phyloP scores from a whole-genome alignment of 2,113 vertebrate species.

The Toxotes chatareus region DNA sequence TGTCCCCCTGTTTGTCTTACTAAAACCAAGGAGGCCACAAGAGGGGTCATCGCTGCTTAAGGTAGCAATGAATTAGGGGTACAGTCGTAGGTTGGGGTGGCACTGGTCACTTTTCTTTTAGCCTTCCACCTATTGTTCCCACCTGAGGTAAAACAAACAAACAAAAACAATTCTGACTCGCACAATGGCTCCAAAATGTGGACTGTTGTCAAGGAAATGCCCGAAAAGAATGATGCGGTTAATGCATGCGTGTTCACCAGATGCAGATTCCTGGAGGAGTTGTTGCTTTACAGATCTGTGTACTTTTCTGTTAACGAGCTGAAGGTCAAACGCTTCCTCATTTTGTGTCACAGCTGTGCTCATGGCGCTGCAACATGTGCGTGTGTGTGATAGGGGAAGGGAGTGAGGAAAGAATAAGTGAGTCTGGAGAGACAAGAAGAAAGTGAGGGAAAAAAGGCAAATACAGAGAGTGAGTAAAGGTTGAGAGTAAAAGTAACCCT shows the following conservation, averaged over 20 bases:
- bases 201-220: constrained; percentile 6
- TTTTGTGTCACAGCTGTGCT: constrained; percentile 59
- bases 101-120: constrained; percentile 6
- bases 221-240: not conserved
- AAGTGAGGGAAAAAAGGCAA: constrained; percentile 3
- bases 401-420: not conserved
- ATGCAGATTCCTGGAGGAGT: constrained; percentile 45
- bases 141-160: constrained; percentile 49
- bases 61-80: not conserved
- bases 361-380: not conserved
- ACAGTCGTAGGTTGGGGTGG: not conserved
- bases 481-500: constrained; percentile 43
- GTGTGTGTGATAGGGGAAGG: not conserved
- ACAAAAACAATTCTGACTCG: constrained; percentile 29
- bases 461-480: constrained; percentile 19
- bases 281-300: constrained; percentile 30
- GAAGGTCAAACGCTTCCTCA: constrained; percentile 69
- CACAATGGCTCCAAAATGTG: not conserved
- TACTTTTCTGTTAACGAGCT: constrained; percentile 45
- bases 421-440: not conserved
- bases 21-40: constrained; percentile 36
- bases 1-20: constrained; percentile 17
- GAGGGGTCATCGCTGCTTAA: not conserved
- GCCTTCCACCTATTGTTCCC: constrained; percentile 66
- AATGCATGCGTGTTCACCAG: constrained; percentile 29